phyloP scores from a whole-genome alignment of 2,888 invertebrate genomes.

The Melieria picta region DNA sequence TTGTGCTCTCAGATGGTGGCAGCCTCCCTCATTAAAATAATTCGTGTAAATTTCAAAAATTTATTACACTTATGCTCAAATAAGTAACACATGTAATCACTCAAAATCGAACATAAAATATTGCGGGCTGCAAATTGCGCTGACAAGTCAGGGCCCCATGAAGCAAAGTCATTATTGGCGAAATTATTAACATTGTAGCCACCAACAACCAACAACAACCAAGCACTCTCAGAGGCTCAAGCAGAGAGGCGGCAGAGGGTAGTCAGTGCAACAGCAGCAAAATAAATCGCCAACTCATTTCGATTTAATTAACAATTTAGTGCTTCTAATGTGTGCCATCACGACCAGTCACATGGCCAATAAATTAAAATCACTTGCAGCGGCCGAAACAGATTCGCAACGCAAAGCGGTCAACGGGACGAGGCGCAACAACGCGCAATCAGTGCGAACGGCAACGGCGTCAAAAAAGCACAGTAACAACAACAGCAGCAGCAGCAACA shows the following conservation, averaged over 20 bases:
- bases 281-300: slow-evolving; percentile 36
- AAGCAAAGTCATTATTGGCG: no score
- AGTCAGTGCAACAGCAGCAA: not conserved
- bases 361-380: slow-evolving; percentile 42
- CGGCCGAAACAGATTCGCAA: slow-evolving; percentile 8
- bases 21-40: no score
- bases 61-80: no score
- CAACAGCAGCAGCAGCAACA: no score
- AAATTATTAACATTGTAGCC: not conserved
- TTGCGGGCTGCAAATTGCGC: not conserved
- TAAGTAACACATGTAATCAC: no score
- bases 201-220: not conserved
- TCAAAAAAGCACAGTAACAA: not conserved
- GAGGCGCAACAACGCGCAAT: no score
- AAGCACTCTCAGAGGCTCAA: not conserved
- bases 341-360: slow-evolving; percentile 39
- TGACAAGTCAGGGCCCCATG: no score
- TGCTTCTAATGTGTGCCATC: slow-evolving; percentile 36
- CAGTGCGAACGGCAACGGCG: not conserved
- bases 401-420: no score
- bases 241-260: not conserved
- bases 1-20: no score
- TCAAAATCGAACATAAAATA: not conserved
- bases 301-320: slow-evolving; percentile 37
- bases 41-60: no score